Evolutionary conservation across 2,797 vertebrate species (phyloP).

Genomic region (Tadarida brasiliensis): DNA sequence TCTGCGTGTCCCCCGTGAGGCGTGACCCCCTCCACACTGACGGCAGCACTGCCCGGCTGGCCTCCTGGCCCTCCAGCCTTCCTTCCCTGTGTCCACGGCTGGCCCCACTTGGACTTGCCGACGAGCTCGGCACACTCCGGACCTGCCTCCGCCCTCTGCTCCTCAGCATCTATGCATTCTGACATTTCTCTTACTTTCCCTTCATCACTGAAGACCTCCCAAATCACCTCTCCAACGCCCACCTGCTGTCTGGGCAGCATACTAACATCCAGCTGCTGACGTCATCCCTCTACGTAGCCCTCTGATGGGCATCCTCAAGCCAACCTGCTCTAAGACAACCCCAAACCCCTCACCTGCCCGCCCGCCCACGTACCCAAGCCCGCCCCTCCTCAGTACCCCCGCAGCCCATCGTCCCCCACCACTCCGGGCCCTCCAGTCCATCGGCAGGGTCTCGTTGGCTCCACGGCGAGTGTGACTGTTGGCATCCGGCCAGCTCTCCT

Average conservation of each 20-base stretch:
- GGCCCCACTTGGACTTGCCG: neutral
- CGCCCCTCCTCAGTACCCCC: accelerated
- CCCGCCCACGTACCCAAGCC: neutral
- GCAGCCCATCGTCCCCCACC: neutral
- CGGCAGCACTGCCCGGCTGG: neutral
- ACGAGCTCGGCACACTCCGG: neutral
- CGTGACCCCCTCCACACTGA: neutral
- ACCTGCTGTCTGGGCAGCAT: neutral
- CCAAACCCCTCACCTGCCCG: neutral
- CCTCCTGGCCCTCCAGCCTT: neutral
- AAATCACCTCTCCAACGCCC: neutral
- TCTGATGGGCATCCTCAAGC: neutral
- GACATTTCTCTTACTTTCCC: neutral
- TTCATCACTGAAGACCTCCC: neutral
- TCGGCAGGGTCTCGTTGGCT: neutral
- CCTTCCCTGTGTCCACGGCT: neutral
- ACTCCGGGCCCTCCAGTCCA: neutral
- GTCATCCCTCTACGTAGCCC: neutral
- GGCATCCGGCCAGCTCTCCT: neutral
- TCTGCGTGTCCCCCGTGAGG: neutral
- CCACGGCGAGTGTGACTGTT: accelerated
- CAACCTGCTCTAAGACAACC: neutral
- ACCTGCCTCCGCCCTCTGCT: neutral
- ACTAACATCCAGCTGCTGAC: neutral
- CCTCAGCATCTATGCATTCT: neutral